A percentile compares a stretch with the other conserved stretches of the same genome.
phyloP scores from a whole-genome alignment of 2,797 vertebrate species.

The Odontamblyopus rebecca region DNA sequence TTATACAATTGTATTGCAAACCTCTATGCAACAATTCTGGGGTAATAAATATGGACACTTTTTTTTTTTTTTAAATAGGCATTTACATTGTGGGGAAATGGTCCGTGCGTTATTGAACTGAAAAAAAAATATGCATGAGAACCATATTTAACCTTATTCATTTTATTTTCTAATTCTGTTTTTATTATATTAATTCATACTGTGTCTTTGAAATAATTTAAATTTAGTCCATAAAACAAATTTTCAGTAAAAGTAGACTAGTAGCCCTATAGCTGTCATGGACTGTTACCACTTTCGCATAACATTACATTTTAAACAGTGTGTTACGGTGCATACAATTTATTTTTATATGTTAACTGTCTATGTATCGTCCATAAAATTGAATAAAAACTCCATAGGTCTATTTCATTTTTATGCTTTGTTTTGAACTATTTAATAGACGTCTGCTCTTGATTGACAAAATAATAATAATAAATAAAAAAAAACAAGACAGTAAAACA shows the following conservation, averaged over 20 bases:
- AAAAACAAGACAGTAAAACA: no score
- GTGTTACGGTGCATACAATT: not conserved
- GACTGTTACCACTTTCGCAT: no score
- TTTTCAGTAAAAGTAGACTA: not conserved
- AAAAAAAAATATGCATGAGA: no score
- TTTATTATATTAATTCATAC: no score
- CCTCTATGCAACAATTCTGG: not conserved
- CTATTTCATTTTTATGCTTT: not conserved
- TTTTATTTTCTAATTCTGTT: not conserved
- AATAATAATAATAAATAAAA: no score
- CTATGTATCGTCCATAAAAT: not conserved
- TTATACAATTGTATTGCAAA: not conserved
- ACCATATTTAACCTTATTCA: not conserved
- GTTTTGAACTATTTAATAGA: not conserved
- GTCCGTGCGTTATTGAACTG: not conserved
- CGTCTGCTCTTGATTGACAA: not conserved
- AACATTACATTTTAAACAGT: not conserved
- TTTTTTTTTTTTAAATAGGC: no score
- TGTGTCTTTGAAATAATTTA: not conserved
- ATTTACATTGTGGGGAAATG: not conserved
- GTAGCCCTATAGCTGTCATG: not conserved
- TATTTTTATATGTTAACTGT: not conserved
- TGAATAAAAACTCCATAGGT: not conserved
- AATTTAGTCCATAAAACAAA: not conserved
- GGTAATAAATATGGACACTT: not conserved